Evolutionary conservation across 2,888 invertebrate genomes (phyloP), one percentile per base, ranked within the genome.

Genomic region (Meliscaeva auricollis): DNA sequence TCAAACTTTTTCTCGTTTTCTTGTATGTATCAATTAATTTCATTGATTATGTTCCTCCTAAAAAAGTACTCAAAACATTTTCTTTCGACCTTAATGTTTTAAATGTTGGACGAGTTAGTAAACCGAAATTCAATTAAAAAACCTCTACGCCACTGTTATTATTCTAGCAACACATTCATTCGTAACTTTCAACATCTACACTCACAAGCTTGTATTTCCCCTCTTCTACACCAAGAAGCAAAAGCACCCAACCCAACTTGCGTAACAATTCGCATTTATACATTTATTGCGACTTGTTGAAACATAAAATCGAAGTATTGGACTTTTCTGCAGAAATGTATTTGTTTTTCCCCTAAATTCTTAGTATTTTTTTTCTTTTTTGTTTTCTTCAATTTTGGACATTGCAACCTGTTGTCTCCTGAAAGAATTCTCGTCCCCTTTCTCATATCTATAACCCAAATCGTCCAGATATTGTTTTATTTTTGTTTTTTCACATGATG

Each of bases 351-450:
- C n/a, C 54, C 62, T 58, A 32, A 11, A 44, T 38, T 11, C 54
- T 11, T 30, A 46, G 66, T 30, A 15, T 30, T 38, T 35, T 75
- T 1, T 11, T 64, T 56, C n/a, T 30, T 44, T 35, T 70, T 58
- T 38, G 50, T 56, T 58, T 64, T 38, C 5, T 79, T 75, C 22
- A 62, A 64, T 66, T 68, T 68, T 35, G 66, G 50, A 7, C 22
- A 76, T 56, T 85, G 85, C 85, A 85, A 85, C 85, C 85, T 85
- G 85, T 85, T 85, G 85, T 85, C 69, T 73, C 68, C 35, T 52
- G 50, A 35, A 13, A 11, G 13, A 66, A 70, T 56, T 48, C 22
- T 32, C 32, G 8, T 32, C 17, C 30, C 22, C 20, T 54, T 5
- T 8, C 8, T 4, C 9, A 3, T 52, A 22, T 15, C 30, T 20